Evolutionary conservation across 1,140 invertebrate genomes (phyloP).

Genomic region (Temnothorax longispinosus): DNA sequence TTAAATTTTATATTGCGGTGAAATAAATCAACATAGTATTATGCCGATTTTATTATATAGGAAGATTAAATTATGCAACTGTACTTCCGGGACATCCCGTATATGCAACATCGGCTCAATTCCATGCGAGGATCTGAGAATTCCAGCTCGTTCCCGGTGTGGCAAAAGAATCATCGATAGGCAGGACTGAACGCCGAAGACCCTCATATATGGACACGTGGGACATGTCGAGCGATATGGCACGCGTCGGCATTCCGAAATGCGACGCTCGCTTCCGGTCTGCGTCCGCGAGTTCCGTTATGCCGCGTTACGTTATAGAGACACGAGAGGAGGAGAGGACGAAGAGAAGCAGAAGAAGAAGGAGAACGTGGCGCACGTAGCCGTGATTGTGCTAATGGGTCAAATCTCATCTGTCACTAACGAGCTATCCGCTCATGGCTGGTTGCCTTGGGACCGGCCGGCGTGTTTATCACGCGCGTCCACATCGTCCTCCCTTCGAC

Average conservation of each 20-base stretch:
- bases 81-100: background rate
- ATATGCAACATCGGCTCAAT: background rate
- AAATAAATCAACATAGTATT: too few species aligned
- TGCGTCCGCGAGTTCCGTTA: constrained; percentile 74
- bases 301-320: constrained; percentile 46
- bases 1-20: too few species aligned
- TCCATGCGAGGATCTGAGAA: constrained; percentile 38
- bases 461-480: constrained; percentile 32
- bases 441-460: constrained; percentile 13
- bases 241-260: constrained; percentile 79
- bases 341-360: background rate
- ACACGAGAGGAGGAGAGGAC: background rate
- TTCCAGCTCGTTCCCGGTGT: constrained; percentile 28
- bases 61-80: background rate
- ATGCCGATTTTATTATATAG: too few species aligned
- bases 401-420: constrained; percentile 72
- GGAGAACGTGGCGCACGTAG: constrained; percentile 37
- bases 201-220: constrained; percentile 73
- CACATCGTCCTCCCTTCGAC: constrained; percentile 12
- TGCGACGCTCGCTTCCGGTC: constrained; percentile 78
- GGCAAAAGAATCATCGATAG: constrained; percentile 51
- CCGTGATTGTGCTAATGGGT: constrained; percentile 78
- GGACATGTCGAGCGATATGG: constrained; percentile 75
- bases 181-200: constrained; percentile 15
- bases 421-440: constrained; percentile 50